Evolutionary conservation across 2,888 invertebrate species (phyloP), one percentile per base, ranked within the genome.

Genomic region (Ypsolopha scabrella): DNA sequence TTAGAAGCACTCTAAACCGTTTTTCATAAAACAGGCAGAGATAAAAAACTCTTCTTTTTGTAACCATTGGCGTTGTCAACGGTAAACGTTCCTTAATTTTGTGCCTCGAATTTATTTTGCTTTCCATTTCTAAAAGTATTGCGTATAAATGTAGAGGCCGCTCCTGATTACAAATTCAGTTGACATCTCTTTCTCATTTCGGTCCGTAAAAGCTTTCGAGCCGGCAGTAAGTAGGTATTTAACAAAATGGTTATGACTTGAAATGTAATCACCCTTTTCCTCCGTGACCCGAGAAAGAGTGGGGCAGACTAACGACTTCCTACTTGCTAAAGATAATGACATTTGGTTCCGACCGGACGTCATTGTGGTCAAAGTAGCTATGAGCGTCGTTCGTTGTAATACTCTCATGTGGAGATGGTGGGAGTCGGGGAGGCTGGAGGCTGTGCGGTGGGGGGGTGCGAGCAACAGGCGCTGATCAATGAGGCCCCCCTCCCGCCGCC

Each of bases 391-490:
- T 33, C 39, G 39, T 33, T n/a, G n/a, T 33, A 41, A 10, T 48
- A 14, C 33, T 36, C n/a, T 9, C n/a, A 33, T 33, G 14, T 43
- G 24, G 10, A 10, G 10, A 34, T 2, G 34, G 13, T 35, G 10
- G 41, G 36, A 38, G 14, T 36, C 11, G 47, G 57, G 61, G 55
- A 68, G 61, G 66, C 41, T 8, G 47, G 6, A 6, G 48, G 39
- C 33, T 14, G 39, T 10, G 35, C 14, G 41, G 41, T 6, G 11
- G 55, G 53, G 51, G 60, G 57, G 65, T 60, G 56, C 64, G 70
- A 71, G 81, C 81, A 80, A 81, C 81, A 81, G 81, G 80, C 80
- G 67, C 77, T 80, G 80, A 83, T 83, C 82, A 83, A 83, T 83
- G 82, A 80, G 67, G 58, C 55, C 53, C 58, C 62, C 65, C 61